A percentile compares a stretch with the other conserved stretches of the same genome.
These are phyloP conservation scores for Endomychus coccineus DNA, from an alignment of 2,888 invertebrate species.

Conservation along the genomic window DNA sequence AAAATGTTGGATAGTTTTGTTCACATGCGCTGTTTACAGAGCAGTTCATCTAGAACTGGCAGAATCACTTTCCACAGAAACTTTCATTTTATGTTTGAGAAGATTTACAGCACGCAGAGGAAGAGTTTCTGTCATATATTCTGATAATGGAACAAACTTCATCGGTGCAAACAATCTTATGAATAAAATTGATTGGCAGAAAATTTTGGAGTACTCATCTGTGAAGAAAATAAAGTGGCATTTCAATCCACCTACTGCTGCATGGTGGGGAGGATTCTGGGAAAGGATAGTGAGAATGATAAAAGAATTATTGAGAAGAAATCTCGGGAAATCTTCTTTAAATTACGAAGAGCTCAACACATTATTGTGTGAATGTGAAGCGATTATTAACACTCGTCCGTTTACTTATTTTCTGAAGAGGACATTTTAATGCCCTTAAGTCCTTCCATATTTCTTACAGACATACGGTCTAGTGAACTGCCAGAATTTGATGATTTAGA, in stretches of 20 bases:
- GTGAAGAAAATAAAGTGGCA: conserved; percentile 26
- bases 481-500: no score
- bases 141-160: conserved; percentile 34
- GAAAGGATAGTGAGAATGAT: conserved; percentile 2
- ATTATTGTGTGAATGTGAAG: no score
- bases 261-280: conserved; percentile 10
- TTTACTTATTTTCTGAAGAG: no score
- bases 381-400: no score
- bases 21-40: conserved; percentile 30
- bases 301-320: background rate
- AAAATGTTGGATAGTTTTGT: conserved; percentile 29
- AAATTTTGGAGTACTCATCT: conserved; percentile 18
- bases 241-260: conserved; percentile 17
- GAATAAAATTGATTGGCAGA: conserved; percentile 24
- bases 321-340: conserved; percentile 2
- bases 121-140: conserved; percentile 29
- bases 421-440: no score
- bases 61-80: conserved; percentile 25
- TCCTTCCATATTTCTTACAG: no score
- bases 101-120: conserved; percentile 34
- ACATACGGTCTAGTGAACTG: no score
- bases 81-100: conserved; percentile 31
- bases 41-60: conserved; percentile 38
- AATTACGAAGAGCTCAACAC: conserved; percentile 1
- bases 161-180: conserved; percentile 29